phyloP scores from a whole-genome alignment of 2,888 invertebrate genomes.

The Incurvaria masculella region DNA sequence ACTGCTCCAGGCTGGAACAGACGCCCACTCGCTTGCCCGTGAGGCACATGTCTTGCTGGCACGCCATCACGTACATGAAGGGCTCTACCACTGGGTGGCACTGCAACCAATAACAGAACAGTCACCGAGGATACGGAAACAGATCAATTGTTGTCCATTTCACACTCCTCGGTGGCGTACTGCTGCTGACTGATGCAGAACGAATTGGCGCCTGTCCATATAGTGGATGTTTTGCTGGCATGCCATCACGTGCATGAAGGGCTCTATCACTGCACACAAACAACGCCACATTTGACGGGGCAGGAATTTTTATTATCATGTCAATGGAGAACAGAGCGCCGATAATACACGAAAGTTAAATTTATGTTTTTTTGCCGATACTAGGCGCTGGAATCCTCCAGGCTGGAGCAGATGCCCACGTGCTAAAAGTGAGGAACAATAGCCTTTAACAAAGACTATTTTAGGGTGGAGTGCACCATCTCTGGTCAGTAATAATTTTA shows the following conservation, averaged over 20 bases:
- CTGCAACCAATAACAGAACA: constrained; percentile 27
- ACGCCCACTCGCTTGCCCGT: constrained; percentile 51
- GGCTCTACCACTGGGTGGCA: constrained; percentile 75
- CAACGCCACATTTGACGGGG: constrained; percentile 36
- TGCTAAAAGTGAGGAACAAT: no score
- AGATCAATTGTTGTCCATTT: constrained; percentile 63
- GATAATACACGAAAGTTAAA: no score
- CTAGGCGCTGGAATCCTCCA: no score
- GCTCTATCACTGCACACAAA: constrained; percentile 61
- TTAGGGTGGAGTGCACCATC: no score
- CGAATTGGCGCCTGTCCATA: constrained; percentile 48
- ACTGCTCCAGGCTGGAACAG: constrained; percentile 66
- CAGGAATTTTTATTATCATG: no score
- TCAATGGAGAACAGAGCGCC: no score
- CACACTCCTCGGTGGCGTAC: constrained; percentile 73
- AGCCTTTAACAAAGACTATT: no score
- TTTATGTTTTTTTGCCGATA: no score
- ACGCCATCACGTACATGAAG: constrained; percentile 61
- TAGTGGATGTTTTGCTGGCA: constrained; percentile 69
- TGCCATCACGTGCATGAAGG: constrained; percentile 61
- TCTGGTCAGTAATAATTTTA: no score
- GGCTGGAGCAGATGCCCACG: no score
- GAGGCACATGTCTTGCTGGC: constrained; percentile 65
- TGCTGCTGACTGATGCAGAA: constrained; percentile 64
- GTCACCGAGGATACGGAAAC: constrained; percentile 65